Conservation (phyloP, 2,888 invertebrate genomes). For the Noctua janthe region DNA sequence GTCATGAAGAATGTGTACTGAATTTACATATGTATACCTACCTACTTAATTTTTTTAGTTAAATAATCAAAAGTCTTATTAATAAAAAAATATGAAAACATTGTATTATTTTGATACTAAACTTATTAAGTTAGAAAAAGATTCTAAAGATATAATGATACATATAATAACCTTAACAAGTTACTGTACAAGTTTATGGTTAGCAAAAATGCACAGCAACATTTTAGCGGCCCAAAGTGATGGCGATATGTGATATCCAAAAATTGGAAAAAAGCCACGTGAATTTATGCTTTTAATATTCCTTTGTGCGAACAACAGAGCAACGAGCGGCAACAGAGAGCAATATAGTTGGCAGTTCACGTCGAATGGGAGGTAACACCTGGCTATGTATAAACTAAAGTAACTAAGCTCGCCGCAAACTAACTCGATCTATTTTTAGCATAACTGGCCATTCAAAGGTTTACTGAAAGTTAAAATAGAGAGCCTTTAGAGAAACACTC, state of each 20-base stretch:
- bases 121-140: background rate
- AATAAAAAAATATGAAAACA: background rate
- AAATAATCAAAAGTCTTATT: background rate
- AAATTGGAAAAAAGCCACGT: constrained; percentile 73
- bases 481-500: background rate
- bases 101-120: background rate
- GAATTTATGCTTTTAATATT: constrained; percentile 79
- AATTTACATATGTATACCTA: background rate
- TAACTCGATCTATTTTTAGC: background rate
- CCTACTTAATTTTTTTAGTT: background rate
- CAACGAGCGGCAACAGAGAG: constrained; percentile 27
- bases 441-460: background rate
- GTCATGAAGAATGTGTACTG: background rate
- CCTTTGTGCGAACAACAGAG: constrained; percentile 65
- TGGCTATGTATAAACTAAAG: background rate
- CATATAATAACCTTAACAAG: background rate
- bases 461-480: background rate
- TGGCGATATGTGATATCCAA: constrained; percentile 64
- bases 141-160: background rate
- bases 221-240: constrained; percentile 59
- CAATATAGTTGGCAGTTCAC: constrained; percentile 12
- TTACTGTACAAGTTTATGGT: background rate
- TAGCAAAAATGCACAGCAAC: background rate
- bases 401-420: background rate
- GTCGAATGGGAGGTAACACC: background rate